Percentiles rank a stretch among this genome's conserved stretches.
phyloP scores from a whole-genome alignment of 2,113 vertebrate genomes.

The Nothocercus nigrocapillus region DNA sequence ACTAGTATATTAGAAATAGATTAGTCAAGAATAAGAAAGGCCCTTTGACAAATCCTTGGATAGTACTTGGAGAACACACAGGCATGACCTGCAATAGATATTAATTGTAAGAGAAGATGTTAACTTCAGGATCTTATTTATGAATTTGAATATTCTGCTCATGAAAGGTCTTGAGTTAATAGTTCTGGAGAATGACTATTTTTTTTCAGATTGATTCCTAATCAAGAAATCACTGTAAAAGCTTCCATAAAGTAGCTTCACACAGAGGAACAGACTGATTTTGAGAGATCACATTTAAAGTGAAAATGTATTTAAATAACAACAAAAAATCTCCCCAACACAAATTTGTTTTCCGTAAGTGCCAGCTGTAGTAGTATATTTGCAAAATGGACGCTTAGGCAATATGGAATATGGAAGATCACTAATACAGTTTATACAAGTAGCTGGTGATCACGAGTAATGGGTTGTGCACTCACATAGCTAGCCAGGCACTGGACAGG shows the following conservation, averaged over 20 bases:
- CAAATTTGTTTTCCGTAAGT: background rate
- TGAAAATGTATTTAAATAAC: background rate
- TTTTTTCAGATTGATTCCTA: background rate
- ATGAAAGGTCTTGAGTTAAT: background rate
- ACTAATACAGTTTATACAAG: background rate
- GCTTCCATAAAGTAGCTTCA: background rate
- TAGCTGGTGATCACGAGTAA: background rate
- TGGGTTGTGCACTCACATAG: background rate
- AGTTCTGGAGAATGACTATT: background rate
- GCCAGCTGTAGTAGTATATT: background rate
- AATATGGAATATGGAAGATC: background rate
- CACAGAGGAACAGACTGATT: background rate
- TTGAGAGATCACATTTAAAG: background rate
- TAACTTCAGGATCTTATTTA: background rate
- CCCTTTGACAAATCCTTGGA: background rate
- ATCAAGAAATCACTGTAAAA: background rate
- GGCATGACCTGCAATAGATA: background rate
- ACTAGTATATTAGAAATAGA: background rate
- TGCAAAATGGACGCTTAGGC: background rate
- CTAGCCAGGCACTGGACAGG: background rate
- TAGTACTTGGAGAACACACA: background rate
- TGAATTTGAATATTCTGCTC: background rate
- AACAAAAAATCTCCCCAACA: background rate
- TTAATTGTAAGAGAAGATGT: background rate
- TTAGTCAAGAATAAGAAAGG: background rate